Percentiles rank a stretch among this genome's conserved stretches.
Evolutionary conservation across 2,888 invertebrate genomes (phyloP).

Genomic region (Watsonalla binaria): DNA sequence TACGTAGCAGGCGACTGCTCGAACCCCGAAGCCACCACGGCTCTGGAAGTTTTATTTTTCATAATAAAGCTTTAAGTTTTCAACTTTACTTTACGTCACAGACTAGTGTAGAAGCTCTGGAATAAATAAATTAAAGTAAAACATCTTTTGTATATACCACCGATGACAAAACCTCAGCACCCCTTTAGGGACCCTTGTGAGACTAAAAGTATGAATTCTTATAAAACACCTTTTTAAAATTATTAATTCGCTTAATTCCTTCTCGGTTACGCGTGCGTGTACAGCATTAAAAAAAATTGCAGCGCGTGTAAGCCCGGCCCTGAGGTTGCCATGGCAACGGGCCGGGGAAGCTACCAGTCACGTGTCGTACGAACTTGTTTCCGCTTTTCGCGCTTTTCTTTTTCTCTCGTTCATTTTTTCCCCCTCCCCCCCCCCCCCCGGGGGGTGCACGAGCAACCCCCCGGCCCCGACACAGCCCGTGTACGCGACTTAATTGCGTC

Average conservation of each 20-base stretch:
- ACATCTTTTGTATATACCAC: too few species aligned
- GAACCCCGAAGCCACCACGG: too few species aligned
- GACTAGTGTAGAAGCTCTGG: too few species aligned
- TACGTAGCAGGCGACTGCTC: too few species aligned
- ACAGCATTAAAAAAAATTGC: conserved; percentile 20
- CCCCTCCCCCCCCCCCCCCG: conserved; percentile 30
- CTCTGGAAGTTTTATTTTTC: too few species aligned
- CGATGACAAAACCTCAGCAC: too few species aligned
- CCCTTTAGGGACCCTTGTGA: too few species aligned
- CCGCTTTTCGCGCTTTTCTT: conserved; percentile 72
- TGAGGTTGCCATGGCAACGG: conserved; percentile 64
- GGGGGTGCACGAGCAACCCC: conserved; percentile 33
- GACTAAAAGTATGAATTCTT: too few species aligned
- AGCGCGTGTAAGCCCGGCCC: conserved; percentile 28
- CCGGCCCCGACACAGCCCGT: conserved; percentile 44
- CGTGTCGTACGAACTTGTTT: conserved; percentile 75
- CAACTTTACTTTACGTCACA: too few species aligned
- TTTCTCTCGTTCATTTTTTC: conserved; percentile 66
- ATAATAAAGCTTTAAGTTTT: too few species aligned
- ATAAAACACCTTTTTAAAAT: background rate
- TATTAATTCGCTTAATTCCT: conserved; percentile 9
- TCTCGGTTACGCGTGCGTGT: conserved; percentile 16
- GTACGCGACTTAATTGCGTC: conserved; percentile 78
- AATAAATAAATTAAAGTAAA: too few species aligned
- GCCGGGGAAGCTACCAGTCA: conserved; percentile 74